Evolutionary conservation across 2,797 vertebrate genomes (phyloP).

Genomic region (Arnoldichthys spilopterus): DNA sequence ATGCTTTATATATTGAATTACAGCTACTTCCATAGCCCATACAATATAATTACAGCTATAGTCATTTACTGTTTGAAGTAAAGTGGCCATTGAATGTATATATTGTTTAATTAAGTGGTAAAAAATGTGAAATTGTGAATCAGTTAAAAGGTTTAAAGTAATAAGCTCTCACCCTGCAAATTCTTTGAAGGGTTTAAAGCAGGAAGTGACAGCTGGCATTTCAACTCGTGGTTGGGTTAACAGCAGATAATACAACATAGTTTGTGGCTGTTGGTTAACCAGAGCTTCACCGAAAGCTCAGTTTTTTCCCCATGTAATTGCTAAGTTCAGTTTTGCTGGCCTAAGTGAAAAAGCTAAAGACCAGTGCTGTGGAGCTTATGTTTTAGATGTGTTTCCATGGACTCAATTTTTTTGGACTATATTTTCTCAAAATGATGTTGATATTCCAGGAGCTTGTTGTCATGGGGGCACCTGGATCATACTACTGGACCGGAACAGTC

Average conservation of each 20-base stretch:
- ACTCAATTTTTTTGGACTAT: neutral
- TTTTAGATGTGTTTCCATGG: neutral
- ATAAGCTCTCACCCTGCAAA: conserved; percentile 45
- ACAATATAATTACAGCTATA: too few relatives aligned
- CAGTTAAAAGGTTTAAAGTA: conserved; percentile 58
- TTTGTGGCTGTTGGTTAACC: conserved; percentile 76
- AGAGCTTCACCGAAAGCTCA: conserved; percentile 59
- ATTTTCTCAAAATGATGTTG: neutral
- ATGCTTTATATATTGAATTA: too few relatives aligned
- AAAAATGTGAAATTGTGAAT: neutral
- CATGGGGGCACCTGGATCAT: conserved; percentile 97
- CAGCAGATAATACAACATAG: conserved; percentile 70
- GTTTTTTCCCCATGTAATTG: conserved; percentile 37
- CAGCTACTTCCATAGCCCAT: too few relatives aligned
- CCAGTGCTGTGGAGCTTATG: neutral
- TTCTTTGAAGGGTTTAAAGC: conserved; percentile 49
- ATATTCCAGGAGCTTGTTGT: conserved; percentile 90
- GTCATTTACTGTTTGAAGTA: too few relatives aligned
- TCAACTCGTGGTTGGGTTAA: conserved; percentile 62
- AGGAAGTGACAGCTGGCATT: conserved; percentile 50
- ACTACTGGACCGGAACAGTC: conserved; percentile 97
- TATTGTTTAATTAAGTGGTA: neutral
- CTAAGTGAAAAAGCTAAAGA: neutral
- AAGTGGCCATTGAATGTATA: neutral
- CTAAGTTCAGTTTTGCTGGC: conserved; percentile 19